A percentile compares a stretch with the other conserved stretches of the same genome.
Conservation (phyloP, 2,888 invertebrate genomes). For the Platerodrilus igneus region DNA sequence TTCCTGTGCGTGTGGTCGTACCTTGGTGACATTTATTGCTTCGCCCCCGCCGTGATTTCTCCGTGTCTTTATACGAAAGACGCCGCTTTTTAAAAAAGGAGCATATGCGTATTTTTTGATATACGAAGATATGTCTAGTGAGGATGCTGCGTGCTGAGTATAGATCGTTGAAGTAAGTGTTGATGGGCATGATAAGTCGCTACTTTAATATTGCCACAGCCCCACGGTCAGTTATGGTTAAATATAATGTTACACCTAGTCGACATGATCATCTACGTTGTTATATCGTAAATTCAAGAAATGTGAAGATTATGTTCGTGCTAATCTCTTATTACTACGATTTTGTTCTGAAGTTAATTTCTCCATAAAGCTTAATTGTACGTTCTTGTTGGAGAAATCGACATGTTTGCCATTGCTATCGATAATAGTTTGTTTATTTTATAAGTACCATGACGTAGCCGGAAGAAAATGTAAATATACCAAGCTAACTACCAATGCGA, state of each 20-base stretch:
- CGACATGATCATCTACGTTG: conserved; percentile 26
- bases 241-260: conserved; percentile 29
- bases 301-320: too few relatives aligned
- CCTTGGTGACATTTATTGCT: conserved; percentile 30
- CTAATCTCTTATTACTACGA: too few relatives aligned
- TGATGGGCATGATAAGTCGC: conserved; percentile 30
- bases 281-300: conserved; percentile 19
- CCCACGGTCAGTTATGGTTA: conserved; percentile 20
- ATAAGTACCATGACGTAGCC: too few relatives aligned
- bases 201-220: conserved; percentile 20
- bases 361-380: too few relatives aligned
- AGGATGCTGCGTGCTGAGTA: conserved; percentile 12
- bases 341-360: too few relatives aligned
- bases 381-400: too few relatives aligned
- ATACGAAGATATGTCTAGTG: conserved; percentile 7
- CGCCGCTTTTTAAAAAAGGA: conserved; percentile 4
- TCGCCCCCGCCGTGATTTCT: conserved; percentile 22
- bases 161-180: conserved; percentile 23
- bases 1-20: conserved; percentile 31
- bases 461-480: too few relatives aligned
- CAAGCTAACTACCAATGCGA: too few relatives aligned
- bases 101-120: conserved; percentile 1
- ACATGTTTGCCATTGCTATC: too few relatives aligned
- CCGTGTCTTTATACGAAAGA: conserved; percentile 18
- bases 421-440: too few relatives aligned